These are phyloP conservation scores for Thera obeliscata DNA, from an alignment of 2,888 invertebrate genomes.

Conservation along the genomic window DNA sequence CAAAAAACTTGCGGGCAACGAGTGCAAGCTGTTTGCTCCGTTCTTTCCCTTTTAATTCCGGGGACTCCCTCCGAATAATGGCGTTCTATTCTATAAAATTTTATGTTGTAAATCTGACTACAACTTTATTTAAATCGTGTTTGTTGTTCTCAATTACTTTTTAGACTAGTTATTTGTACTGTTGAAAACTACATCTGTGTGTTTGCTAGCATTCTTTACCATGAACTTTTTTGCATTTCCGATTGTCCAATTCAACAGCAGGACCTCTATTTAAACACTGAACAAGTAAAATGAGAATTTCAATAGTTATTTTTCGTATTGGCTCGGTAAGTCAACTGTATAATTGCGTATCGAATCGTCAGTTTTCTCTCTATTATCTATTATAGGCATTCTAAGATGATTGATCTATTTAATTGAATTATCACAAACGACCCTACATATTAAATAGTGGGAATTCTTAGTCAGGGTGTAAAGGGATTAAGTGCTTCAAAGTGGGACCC, in stretches of 20 bases:
- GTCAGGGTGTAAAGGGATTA: slow-evolving; percentile 59
- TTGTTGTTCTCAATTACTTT: slow-evolving; percentile 42
- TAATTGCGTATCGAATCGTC: not conserved
- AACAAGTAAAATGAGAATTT: not conserved
- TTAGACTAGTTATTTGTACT: slow-evolving; percentile 17
- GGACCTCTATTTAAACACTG: not conserved
- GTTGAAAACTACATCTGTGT: slow-evolving; percentile 13
- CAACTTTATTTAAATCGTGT: slow-evolving; percentile 45
- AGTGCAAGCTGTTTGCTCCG: slow-evolving; percentile 64
- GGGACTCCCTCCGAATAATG: slow-evolving; percentile 52
- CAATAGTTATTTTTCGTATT: slow-evolving; percentile 6
- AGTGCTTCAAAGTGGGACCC: slow-evolving; percentile 66
- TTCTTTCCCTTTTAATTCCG: slow-evolving; percentile 57
- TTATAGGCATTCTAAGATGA: slow-evolving; percentile 39
- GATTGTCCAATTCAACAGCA: not conserved
- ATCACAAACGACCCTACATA: slow-evolving; percentile 50
- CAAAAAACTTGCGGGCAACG: slow-evolving; percentile 65
- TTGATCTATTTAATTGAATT: slow-evolving; percentile 62
- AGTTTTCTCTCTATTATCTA: not conserved
- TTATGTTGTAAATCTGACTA: slow-evolving; percentile 33
- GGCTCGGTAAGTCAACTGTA: not conserved
- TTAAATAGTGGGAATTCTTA: slow-evolving; percentile 54
- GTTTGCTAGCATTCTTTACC: slow-evolving; percentile 7
- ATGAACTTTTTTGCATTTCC: slow-evolving; percentile 7
- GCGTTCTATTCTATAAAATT: slow-evolving; percentile 51